phyloP scores from a whole-genome alignment of 2,797 vertebrate genomes.

The Gambelia wislizenii region DNA sequence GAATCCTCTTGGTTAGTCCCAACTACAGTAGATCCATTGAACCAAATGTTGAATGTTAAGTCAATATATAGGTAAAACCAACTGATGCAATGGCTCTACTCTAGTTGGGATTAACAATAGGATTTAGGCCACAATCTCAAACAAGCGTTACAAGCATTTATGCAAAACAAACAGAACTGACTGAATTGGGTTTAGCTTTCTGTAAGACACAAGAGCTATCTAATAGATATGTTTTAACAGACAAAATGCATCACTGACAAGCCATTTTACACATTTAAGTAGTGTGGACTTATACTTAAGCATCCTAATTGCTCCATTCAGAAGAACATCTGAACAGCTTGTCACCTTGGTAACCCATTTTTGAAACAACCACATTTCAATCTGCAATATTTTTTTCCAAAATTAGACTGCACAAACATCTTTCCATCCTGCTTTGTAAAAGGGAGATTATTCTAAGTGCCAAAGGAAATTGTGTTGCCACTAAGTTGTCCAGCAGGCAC shows the following conservation, averaged over 20 bases:
- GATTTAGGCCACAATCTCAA: neutral
- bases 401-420: neutral
- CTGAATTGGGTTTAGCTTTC: neutral
- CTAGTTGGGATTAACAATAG: no score
- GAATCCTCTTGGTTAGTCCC: neutral
- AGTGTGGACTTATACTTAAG: neutral
- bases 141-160: slow-evolving; percentile 9
- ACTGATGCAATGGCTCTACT: neutral
- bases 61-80: neutral
- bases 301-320: neutral
- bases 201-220: no score
- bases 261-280: neutral
- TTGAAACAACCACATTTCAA: neutral
- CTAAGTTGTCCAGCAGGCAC: slow-evolving; percentile 44
- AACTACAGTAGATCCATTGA: no score
- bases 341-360: neutral
- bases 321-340: neutral
- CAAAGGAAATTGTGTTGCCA: slow-evolving; percentile 15
- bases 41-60: neutral
- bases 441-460: neutral
- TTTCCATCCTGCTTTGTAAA: neutral
- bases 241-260: neutral
- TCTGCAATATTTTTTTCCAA: neutral
- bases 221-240: neutral
- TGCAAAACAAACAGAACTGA: neutral